Evolutionary conservation across 1,140 invertebrate genomes (phyloP), one percentile per base, ranked within the genome.

Genomic region (Pseudoatta argentina): DNA sequence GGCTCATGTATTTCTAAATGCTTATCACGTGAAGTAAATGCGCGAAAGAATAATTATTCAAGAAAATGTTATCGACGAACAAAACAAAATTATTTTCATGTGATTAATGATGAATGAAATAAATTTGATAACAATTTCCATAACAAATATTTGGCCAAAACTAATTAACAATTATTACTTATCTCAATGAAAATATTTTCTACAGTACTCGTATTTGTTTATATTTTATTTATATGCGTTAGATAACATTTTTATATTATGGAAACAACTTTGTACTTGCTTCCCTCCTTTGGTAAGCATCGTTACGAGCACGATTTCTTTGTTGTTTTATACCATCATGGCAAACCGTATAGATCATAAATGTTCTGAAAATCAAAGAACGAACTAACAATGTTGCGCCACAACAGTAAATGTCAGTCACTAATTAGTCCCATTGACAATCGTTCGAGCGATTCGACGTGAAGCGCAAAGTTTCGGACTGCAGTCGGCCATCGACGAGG

Each of bases 401-500:
- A 6, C 30, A 61, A 77, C 21, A 39, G 61, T 48, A 66, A 66
- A 44, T 61, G 51, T 78, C 63, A 78, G 59, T 34, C 48, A 48
- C 63, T 78, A 78, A 85, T 77, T 78, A 78, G 21, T 66, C 73
- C 8, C 14, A 64, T 30, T 30, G 34, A 72, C 67, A 51, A 57
- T 48, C 72, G 48, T 64, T 76, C 30, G 48, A 63, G 30, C 73
- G 21, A 59, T 10, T 66, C 61, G 82, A 85, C 24, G 16, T 55
- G 61, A 85, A 27, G 48, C 72, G 39, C 39, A n/a, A 14, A 66
- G 72, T 14, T 48, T 61, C 27, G 48, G 39, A 48, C 61, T 30
- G 44, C 4, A 34, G 34, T 21, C 39, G 48, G 24, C 73, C 63
- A 78, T 85, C 48, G 48, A 12, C 21, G 48, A 78, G 51, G 30